Percentiles rank a stretch among this genome's conserved stretches.
Evolutionary conservation across 2,888 invertebrate genomes (phyloP).

Genomic region (Ophonus ardosiacus): DNA sequence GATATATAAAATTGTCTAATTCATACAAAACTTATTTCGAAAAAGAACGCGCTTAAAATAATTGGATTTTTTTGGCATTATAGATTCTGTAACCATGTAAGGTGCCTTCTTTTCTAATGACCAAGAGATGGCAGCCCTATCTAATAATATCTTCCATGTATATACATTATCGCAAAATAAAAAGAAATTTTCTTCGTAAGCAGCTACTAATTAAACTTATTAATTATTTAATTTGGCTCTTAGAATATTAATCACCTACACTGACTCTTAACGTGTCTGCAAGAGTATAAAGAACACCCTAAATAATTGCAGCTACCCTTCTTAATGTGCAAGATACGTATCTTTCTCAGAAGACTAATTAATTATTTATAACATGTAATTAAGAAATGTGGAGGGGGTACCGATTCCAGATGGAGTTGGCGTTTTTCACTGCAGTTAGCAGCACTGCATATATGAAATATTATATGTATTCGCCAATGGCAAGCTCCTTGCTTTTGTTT

Average conservation of each 20-base stretch:
- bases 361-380: constrained; percentile 57
- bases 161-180: too few relatives aligned
- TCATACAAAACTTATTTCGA: too few relatives aligned
- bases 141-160: too few relatives aligned
- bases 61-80: too few relatives aligned
- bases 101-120: too few relatives aligned
- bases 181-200: too few relatives aligned
- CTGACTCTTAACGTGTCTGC: constrained; percentile 4
- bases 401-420: neutral
- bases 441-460: constrained; percentile 31
- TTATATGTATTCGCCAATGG: constrained; percentile 3
- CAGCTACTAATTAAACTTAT: constrained; percentile 16
- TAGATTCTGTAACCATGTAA: too few relatives aligned
- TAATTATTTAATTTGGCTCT: constrained; percentile 33
- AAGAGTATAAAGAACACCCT: constrained; percentile 43
- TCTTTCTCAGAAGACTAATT: constrained; percentile 53
- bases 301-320: constrained; percentile 13
- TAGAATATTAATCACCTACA: constrained; percentile 5
- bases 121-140: too few relatives aligned
- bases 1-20: too few relatives aligned
- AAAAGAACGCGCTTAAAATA: too few relatives aligned
- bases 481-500: constrained; percentile 7
- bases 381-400: constrained; percentile 48
- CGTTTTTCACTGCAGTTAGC: neutral
- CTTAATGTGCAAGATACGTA: constrained; percentile 50